Percentiles rank a stretch among this genome's conserved stretches.
phyloP scores from a whole-genome alignment of 2,888 invertebrate genomes.

The Polyommatus iphigenia region DNA sequence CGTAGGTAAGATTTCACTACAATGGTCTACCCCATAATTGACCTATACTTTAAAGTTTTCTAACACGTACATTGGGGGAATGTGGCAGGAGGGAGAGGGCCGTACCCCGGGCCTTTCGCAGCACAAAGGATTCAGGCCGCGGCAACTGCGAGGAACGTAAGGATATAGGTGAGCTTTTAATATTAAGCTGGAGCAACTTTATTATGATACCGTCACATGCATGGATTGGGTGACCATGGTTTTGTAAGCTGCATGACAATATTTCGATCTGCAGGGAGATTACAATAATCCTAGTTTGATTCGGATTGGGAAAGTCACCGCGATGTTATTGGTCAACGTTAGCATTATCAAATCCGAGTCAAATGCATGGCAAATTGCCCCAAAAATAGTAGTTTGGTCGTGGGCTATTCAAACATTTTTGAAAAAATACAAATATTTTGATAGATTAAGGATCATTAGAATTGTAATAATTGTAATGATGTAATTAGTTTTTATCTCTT shows the following conservation, averaged over 20 bases:
- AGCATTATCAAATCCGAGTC: too few relatives aligned
- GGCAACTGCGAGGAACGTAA: conserved; percentile 62
- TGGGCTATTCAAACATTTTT: too few relatives aligned
- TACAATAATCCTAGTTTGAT: too few relatives aligned
- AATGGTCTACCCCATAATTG: background rate
- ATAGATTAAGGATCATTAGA: too few relatives aligned
- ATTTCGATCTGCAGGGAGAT: background rate
- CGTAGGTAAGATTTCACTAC: background rate
- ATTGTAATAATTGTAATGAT: too few relatives aligned
- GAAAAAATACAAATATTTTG: too few relatives aligned
- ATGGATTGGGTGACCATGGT: background rate
- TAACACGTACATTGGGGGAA: conserved; percentile 36
- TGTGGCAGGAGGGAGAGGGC: conserved; percentile 57
- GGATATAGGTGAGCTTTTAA: conserved; percentile 63
- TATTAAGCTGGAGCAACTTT: conserved; percentile 65
- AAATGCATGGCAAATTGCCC: too few relatives aligned
- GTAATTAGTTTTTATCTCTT: too few relatives aligned
- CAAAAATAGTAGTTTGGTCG: too few relatives aligned
- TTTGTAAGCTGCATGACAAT: background rate
- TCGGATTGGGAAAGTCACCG: too few relatives aligned
- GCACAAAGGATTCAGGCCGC: conserved; percentile 75
- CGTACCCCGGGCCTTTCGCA: conserved; percentile 68
- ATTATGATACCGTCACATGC: conserved; percentile 58
- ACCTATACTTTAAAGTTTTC: conserved; percentile 7
- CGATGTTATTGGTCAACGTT: too few relatives aligned